Conservation (phyloP, 1,140 invertebrate species). For the Drosophila eugracilis region DNA sequence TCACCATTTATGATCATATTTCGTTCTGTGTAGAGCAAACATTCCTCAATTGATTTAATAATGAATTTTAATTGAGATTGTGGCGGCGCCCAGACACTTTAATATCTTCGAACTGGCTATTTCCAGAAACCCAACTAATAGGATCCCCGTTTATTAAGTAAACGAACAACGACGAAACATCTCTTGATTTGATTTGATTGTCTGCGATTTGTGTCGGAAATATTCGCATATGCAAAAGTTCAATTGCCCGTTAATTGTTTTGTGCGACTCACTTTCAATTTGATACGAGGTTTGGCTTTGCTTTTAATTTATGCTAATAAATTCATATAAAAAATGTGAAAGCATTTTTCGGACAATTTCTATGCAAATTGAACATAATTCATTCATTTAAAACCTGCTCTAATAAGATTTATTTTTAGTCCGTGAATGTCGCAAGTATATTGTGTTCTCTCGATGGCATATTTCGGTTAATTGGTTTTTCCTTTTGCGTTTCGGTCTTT, state of each 20-base stretch:
- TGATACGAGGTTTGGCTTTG: constrained; percentile 41
- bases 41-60: constrained; percentile 38
- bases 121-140: constrained; percentile 37
- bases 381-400: constrained; percentile 45
- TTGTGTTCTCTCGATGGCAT: constrained; percentile 44
- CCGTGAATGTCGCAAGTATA: constrained; percentile 4
- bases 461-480: constrained; percentile 45
- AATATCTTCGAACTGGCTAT: constrained; percentile 1
- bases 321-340: constrained; percentile 19
- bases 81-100: constrained; percentile 25
- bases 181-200: constrained; percentile 47
- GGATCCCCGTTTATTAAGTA: constrained; percentile 44
- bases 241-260: constrained; percentile 65
- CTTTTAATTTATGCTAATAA: constrained; percentile 57
- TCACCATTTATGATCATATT: not conserved
- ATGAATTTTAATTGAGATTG: constrained; percentile 32
- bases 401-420: constrained; percentile 71
- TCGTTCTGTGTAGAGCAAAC: not conserved
- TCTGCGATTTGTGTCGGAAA: constrained; percentile 32
- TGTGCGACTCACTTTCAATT: constrained; percentile 65
- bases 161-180: constrained; percentile 39
- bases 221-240: constrained; percentile 30
- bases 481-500: constrained; percentile 30
- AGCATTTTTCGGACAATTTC: constrained; percentile 38
- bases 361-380: constrained; percentile 51